Base-by-base conservation (phyloP, 2,797 vertebrate species). In the Moxostoma hubbsi region DNA sequence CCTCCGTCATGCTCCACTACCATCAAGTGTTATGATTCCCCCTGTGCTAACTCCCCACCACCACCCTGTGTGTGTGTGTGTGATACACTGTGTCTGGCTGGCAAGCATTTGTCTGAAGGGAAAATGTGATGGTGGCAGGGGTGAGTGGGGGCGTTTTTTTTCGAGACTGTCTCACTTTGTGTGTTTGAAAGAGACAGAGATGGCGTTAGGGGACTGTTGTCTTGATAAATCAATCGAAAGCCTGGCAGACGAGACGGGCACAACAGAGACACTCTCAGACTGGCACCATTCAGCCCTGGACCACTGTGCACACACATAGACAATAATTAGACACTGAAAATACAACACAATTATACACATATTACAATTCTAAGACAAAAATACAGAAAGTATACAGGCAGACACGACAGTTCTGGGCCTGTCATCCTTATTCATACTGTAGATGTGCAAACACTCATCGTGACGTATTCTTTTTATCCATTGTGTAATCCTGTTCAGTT, bases 141-240 rank as follows among this genome's bases (percentile, higher is more conserved):
- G 58, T 36, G 36, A 36, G 36, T 73, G 57, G 78, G 66, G 74
- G 68, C 61, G 61, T 63, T 74, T 75, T 70, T 53, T 12, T 46
- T n/a, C n/a, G 10, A 15, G 51, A 16, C 54, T 68, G 63, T 18
- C 16, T 68, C 51, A 71, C 67, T 81, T 50, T 61, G 61, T 72
- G 79, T 75, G 51, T 74, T 36, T 36, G 36, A 36, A 36, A 36
- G 43, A 82, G 57, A 64, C 62, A 49, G 67, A 49, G 64, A 77
- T 70, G 59, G 75, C 0, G 51, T 49, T 12, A 68, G 57, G 64
- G 66, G 63, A 73, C 50, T 67, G 53, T 54, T 61, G 77, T 70
- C 73, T 77, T 73, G 78, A 77, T 78, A 77, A 83, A 83, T 80
- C 78, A 74, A 69, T 78, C 70, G 73, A 68, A 45, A 65, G 65